Evolutionary conservation across 2,888 invertebrate genomes (phyloP).

Genomic region (Trachelus tabidus): DNA sequence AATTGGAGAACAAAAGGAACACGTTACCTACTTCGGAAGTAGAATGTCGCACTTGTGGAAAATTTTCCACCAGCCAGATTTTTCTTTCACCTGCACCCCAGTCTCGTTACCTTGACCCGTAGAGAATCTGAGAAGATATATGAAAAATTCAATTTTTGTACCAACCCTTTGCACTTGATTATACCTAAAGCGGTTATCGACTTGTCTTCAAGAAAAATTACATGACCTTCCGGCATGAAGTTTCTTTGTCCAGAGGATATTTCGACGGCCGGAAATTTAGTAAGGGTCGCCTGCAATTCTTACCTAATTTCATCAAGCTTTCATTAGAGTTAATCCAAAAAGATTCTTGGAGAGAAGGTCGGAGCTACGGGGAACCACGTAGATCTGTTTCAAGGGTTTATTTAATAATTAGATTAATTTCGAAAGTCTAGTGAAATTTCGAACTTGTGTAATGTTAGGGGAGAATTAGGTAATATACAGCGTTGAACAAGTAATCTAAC

Average conservation of each 20-base stretch:
- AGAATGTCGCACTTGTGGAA: neutral
- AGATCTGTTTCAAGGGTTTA: neutral
- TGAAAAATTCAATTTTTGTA: neutral
- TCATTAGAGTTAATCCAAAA: neutral
- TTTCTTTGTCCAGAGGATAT: neutral
- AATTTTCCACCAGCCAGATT: neutral
- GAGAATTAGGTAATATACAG: neutral
- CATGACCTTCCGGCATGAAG: neutral
- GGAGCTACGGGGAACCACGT: neutral
- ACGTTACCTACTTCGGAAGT: neutral
- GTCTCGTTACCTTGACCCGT: neutral
- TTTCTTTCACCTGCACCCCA: neutral
- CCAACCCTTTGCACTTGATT: neutral
- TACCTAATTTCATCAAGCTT: neutral
- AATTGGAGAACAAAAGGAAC: constrained; percentile 30
- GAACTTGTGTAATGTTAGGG: neutral
- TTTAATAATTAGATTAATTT: neutral
- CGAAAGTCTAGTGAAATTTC: neutral
- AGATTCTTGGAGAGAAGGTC: neutral
- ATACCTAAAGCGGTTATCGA: neutral
- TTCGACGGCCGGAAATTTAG: neutral
- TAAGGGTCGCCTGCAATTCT: neutral
- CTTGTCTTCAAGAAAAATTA: neutral
- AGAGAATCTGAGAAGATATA: neutral
- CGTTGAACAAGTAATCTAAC: neutral